These are phyloP conservation scores for Drosophila littoralis DNA, from an alignment of 1,140 invertebrate genomes.

Conservation along the genomic window DNA sequence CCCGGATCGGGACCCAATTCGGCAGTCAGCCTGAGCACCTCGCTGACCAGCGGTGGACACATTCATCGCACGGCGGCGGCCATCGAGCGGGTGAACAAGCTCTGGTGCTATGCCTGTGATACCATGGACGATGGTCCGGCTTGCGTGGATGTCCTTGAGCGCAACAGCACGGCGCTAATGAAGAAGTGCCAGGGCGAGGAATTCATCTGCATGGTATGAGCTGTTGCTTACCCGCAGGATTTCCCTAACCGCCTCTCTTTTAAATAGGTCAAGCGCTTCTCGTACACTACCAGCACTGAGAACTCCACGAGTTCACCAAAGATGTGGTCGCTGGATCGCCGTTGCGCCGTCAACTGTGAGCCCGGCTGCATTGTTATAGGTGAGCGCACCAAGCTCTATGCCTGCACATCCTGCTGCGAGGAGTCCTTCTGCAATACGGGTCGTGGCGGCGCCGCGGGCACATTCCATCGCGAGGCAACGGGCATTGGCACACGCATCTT, in stretches of 20 bases:
- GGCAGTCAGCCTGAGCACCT: conserved; percentile 44
- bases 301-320: conserved; percentile 90
- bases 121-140: conserved; percentile 88
- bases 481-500: conserved; percentile 74
- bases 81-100: conserved; percentile 88
- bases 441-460: conserved; percentile 66
- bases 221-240: neutral
- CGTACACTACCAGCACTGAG: conserved; percentile 92
- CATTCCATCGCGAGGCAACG: conserved; percentile 75
- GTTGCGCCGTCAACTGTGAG: conserved; percentile 92
- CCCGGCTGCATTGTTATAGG: conserved; percentile 94
- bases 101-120: conserved; percentile 92
- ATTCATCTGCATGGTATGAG: conserved; percentile 90
- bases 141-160: conserved; percentile 87
- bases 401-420: conserved; percentile 92
- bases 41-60: conserved; percentile 67
- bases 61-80: conserved; percentile 91
- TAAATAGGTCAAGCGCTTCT: conserved; percentile 91
- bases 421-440: conserved; percentile 91
- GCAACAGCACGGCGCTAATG: conserved; percentile 87
- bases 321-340: conserved; percentile 92
- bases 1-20: conserved; percentile 45
- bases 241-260: neutral
- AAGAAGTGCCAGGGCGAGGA: conserved; percentile 91
- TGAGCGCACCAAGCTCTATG: conserved; percentile 93